Base-by-base conservation (phyloP, 1,140 invertebrate species). In the Ganaspis sp. region DNA sequence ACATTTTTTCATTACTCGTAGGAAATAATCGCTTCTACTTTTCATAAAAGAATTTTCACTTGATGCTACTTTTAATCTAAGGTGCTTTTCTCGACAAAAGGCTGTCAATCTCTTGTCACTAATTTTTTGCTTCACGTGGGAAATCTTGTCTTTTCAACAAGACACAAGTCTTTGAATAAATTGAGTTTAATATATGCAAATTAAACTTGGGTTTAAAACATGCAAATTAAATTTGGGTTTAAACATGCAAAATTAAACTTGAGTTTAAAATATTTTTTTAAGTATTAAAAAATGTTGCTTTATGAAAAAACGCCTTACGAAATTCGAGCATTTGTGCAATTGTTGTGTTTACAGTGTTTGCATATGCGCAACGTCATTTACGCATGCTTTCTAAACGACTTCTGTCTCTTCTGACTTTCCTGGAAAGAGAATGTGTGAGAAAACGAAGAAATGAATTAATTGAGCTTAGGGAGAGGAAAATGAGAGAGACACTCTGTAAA, bases 241-340 rank as follows among this genome's bases (percentile, higher is more conserved):
- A n/a, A n/a, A n/a, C n/a, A n/a, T n/a, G n/a, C n/a, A n/a, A n/a
- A n/a, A n/a, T n/a, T n/a, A n/a, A n/a, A n/a, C n/a, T n/a, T n/a
- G n/a, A n/a, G n/a, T n/a, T n/a, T n/a, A n/a, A n/a, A n/a, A n/a
- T n/a, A n/a, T n/a, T n/a, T n/a, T n/a, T n/a, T n/a, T n/a, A n/a
- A n/a, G n/a, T n/a, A n/a, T n/a, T n/a, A n/a, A n/a, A n/a, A n/a
- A n/a, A n/a, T n/a, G n/a, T n/a, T n/a, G n/a, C n/a, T n/a, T n/a
- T n/a, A n/a, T n/a, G n/a, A 19, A 49, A 49, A 8, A 49, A 17
- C 9, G 15, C 26, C 23, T 64, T 34, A 64, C 29, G 58, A 29
- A 34, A 64, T 64, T n/a, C 26, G 58, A 34, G 58, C 58, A 64
- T 64, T 64, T 64, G 58, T 64, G 58, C 58, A 64, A 64, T 64